Base-by-base conservation (phyloP, 2,113 vertebrate species). In the Mesoclemmys tuberculata region DNA sequence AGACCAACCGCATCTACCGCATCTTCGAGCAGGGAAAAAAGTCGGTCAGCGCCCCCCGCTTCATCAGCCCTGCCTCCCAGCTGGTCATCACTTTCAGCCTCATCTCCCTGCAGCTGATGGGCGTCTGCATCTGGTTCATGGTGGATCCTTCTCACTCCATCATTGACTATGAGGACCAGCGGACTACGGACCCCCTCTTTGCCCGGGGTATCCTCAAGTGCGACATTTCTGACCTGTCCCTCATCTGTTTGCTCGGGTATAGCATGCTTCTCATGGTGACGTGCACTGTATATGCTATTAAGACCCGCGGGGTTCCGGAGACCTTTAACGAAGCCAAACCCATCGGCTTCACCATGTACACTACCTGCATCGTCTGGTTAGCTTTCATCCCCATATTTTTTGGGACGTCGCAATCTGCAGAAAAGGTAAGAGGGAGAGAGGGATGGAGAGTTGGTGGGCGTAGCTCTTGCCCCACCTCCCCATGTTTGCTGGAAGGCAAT, bases 231-330 rank as follows among this genome's bases (percentile, higher is more conserved):
- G 99, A 99, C 97, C 98, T 99, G 87, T 99, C 99, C 2, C 99
- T 99, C 88, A 99, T 99, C 98, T 99, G 99, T 97, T 98, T 99
- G 98, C 98, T 99, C 96, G 99, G 99, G 89, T 99, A 99, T 95
- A 99, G 99, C 98, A 99, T 99, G 99, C 98, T 99, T 87, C 98
- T 99, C 87, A 99, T 99, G 99, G 99, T 99, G 97, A 99, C 99
- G 49, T 99, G 99, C 97, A 99, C 99, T 35, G 99, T 99, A 90
- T 99, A 99, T 0, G 99, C 99, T 94, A 99, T 99, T 97, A 99
- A 99, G 98, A 99, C 99, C 10, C 98, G 99, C 0, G 99, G 99
- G 7, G 99, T 99, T 92, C 99, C 99, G 0, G 99, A 99, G 98
- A 99, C 99, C 87, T 99, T 99, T 98, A 99, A 99, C 0, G 99